phyloP scores from a whole-genome alignment of 2,797 vertebrate genomes.

The Galagoides demidoff region DNA sequence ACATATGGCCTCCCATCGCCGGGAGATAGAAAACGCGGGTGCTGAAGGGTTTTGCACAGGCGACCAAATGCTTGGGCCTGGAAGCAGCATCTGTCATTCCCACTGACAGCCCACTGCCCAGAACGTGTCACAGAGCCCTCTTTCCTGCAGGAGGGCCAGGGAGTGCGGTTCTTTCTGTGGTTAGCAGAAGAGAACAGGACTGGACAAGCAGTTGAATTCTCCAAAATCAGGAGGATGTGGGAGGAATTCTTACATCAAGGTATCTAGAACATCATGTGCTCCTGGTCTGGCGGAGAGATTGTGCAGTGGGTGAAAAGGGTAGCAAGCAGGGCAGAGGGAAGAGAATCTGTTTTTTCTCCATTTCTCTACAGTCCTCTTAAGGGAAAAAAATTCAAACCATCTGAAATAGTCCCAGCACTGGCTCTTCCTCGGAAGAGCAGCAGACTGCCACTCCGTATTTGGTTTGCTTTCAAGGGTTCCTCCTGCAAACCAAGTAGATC shows the following conservation, averaged over 20 bases:
- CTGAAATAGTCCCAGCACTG: slow-evolving; percentile 45
- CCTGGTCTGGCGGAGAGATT: neutral
- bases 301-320: neutral
- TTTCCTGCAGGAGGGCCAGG: neutral
- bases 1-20: too few species aligned
- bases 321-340: neutral
- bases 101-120: neutral
- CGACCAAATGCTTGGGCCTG: neutral
- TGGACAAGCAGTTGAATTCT: neutral
- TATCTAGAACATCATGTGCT: neutral
- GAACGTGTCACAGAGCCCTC: neutral
- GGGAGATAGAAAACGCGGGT: neutral
- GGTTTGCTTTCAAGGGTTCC: slow-evolving; percentile 46
- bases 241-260: too few species aligned
- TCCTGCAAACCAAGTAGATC: slow-evolving; percentile 44
- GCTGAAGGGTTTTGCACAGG: neutral
- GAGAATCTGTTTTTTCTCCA: neutral
- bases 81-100: neutral
- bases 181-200: neutral
- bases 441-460: slow-evolving; percentile 16
- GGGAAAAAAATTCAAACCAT: slow-evolving; percentile 33
- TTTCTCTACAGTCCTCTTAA: slow-evolving; percentile 19
- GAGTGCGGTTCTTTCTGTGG: neutral
- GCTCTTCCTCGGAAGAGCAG: neutral
- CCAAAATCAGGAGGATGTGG: neutral